Base-by-base conservation (phyloP, 2,797 vertebrate genomes). In the Cetoscarus ocellatus region DNA sequence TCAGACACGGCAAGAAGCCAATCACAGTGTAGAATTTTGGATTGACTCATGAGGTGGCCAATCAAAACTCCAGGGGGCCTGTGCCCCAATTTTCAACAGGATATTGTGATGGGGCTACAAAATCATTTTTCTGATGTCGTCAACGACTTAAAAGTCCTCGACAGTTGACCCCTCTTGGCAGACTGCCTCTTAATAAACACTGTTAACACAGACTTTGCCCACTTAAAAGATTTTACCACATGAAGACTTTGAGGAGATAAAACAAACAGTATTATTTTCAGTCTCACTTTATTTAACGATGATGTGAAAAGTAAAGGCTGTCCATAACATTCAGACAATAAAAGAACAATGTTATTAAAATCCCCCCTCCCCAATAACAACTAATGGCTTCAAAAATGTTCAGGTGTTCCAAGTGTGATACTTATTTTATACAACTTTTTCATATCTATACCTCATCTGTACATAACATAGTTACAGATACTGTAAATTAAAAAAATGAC, bases 381-480 rank as follows among this genome's bases (percentile, higher is more conserved):
- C 91, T 84, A 83, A 92, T 91, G 91, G 86, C 86, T 91, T 86
- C 84, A 85, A 90, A 91, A 91, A 92, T 77, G 79, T 80, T 88
- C 80, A 90, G 79, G 90, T 93, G 91, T 87, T 90, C 85, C 79
- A 85, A 88, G 86, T 90, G 92, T 91, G 88, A 93, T 93, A 92
- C 88, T 91, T 91, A 88, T 91, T 92, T 93, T 91, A 90, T 91
- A 94, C 91, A 93, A 90, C 88, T 88, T 91, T 84, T 92, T 89
- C 87, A 92, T 92, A 92, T 89, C 85, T 91, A 92, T 92, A 92
- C 80, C 88, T 91, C 88, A 88, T 90, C 86, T 93, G 90, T 93
- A 94, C 93, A 94, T 90, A 92, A 93, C 93, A 94, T 93, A 87
- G 91, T 94, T 94, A 94, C 93, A 94, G 92, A 94, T 93, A 94